phyloP scores from a whole-genome alignment of 2,113 vertebrate genomes.

The Trichechus manatus region DNA sequence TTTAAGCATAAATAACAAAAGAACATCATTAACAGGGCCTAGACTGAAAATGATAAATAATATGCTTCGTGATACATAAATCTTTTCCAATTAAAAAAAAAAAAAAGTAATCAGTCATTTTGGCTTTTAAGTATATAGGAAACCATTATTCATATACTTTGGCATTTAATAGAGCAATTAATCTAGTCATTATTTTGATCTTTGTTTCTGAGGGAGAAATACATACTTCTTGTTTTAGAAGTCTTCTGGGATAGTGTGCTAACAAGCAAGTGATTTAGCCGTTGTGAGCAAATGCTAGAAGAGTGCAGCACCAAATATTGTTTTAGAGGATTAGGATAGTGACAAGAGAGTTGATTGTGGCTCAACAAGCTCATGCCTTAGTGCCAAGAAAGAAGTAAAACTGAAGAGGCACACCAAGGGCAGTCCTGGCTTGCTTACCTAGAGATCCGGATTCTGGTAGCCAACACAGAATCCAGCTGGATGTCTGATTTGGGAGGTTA shows the following conservation, averaged over 20 bases:
- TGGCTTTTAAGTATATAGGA: neutral
- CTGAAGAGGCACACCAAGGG: neutral
- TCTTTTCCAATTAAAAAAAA: neutral
- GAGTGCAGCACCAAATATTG: neutral
- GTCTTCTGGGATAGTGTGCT: neutral
- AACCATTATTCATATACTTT: neutral
- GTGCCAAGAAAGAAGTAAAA: neutral
- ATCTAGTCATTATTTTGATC: neutral
- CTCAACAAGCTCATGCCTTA: neutral
- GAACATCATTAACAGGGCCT: neutral
- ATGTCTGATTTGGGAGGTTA: neutral
- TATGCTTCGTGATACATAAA: neutral
- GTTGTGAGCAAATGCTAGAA: neutral
- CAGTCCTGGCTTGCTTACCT: fast-evolving
- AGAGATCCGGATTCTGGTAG: neutral
- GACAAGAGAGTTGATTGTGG: neutral
- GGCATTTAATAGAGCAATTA: constrained; percentile 2
- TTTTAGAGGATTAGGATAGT: neutral
- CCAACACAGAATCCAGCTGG: neutral
- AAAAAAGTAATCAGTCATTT: neutral
- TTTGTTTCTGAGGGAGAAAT: neutral
- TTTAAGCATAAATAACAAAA: neutral
- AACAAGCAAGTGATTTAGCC: neutral
- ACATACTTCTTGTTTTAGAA: neutral
- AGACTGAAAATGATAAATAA: neutral